A percentile compares a stretch with the other conserved stretches of the same genome.
These are phyloP conservation scores for Dysmachus trigonus DNA, from an alignment of 2,888 invertebrate genomes.

Conservation along the genomic window DNA sequence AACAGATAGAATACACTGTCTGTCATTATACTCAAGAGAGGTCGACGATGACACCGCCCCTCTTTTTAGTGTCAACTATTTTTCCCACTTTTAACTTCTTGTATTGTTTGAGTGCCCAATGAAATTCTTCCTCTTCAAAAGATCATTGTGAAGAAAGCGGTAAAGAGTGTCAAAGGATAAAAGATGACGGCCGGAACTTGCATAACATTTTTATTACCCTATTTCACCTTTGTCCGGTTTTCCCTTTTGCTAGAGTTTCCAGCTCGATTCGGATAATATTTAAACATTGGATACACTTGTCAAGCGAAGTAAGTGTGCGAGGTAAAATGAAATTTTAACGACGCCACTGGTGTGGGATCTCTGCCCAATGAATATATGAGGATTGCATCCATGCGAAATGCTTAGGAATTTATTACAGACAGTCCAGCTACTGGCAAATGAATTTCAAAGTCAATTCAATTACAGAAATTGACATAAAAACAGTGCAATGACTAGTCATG, in stretches of 20 bases:
- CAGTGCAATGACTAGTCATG: neutral
- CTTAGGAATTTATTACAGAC: neutral
- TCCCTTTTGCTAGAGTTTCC: constrained; percentile 1
- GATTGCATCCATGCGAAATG: neutral
- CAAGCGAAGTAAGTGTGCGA: neutral
- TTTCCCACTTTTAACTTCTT: constrained; percentile 1
- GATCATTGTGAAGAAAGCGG: constrained; percentile 1
- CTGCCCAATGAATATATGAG: neutral
- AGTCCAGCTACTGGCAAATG: neutral
- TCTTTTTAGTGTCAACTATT: neutral
- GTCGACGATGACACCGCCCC: neutral
- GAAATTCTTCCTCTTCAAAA: neutral
- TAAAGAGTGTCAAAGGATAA: neutral
- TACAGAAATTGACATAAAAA: neutral
- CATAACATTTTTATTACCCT: constrained; percentile 26
- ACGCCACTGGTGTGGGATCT: neutral
- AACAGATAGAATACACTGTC: neutral
- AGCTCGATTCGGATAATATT: neutral
- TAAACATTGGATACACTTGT: constrained; percentile 9
- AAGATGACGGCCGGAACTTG: constrained; percentile 15
- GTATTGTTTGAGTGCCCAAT: neutral
- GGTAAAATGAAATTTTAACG: constrained; percentile 10
- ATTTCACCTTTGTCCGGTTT: constrained; percentile 15
- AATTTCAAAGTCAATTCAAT: constrained; percentile 2
- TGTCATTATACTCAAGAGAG: neutral